Base-by-base conservation (phyloP, 2,888 invertebrate species). In the Taenaris catops region DNA sequence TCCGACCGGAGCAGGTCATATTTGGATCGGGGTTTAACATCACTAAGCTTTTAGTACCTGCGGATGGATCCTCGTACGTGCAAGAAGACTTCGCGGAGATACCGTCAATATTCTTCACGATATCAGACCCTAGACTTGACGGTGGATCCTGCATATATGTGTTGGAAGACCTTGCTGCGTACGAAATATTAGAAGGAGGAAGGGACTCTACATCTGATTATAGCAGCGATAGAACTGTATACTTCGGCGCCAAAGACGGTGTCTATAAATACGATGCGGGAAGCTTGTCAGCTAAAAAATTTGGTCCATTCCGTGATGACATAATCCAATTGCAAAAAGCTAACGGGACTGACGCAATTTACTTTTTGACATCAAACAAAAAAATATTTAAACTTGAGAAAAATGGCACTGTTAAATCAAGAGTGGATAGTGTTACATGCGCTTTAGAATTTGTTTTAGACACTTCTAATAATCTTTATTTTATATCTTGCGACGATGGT, bases 361-460 rank as follows among this genome's bases (percentile, higher is more conserved):
- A 58, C 24, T 60, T 63, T 17, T 39, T 79, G 6, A 74, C 56
- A 4, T 26, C 44, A 1, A 55, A 64, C 1, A 49, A 63, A 4
- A 66, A 56, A 35, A n/a, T 80, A 0, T 73, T 48, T 14, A 64
- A 61, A 46, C 39, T 79, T 2, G 67, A 71, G 44, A 63, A 57
- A 0, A 60, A 67, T 16, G 79, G 68, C 0, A 72, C 67, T 0
- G 29, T 62, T 0, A 69, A 53, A 39, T 66, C 58, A 0, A 66
- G 49, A 34, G 34, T 79, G 0, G 32, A 50, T 10, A 45, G 43
- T 0, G 47, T 76, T 0, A 23, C 41, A 1, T 79, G 78, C 28
- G 79, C 76, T 0, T 17, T 44, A 3, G 60, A 79, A 49, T 80
- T 80, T 40, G 79, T 80, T n/a, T 44, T 80, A 9, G 79, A 79